Evolutionary conservation across 1,140 invertebrate species (phyloP).

Genomic region (Plutomurus gul): DNA sequence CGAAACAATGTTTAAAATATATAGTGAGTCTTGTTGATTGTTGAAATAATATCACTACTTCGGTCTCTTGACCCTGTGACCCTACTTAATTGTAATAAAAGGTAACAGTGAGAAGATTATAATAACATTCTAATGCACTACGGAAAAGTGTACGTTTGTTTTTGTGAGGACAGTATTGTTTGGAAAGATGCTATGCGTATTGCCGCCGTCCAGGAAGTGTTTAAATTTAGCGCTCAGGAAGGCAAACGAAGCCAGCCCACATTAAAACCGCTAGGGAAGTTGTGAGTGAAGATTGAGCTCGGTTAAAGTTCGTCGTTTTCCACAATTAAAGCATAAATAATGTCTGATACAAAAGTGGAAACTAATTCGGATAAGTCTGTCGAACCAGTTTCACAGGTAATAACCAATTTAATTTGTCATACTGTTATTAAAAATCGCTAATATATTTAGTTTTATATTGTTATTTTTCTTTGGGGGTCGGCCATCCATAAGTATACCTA

Average conservation of each 20-base stretch:
- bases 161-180: slow-evolving; percentile 15
- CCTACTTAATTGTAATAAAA: too few relatives aligned
- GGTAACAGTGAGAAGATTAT: too few relatives aligned
- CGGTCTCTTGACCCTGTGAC: too few relatives aligned
- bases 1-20: too few relatives aligned
- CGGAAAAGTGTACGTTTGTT: slow-evolving; percentile 8
- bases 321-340: slow-evolving; percentile 13
- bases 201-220: slow-evolving; percentile 14
- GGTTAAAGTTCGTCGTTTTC: slow-evolving; percentile 1
- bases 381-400: slow-evolving; percentile 12
- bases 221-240: neutral
- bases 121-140: too few relatives aligned
- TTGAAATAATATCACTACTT: too few relatives aligned
- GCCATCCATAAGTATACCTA: slow-evolving; percentile 1
- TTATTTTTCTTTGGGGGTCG: slow-evolving; percentile 40
- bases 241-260: slow-evolving; percentile 17
- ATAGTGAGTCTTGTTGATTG: too few relatives aligned
- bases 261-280: slow-evolving; percentile 12
- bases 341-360: slow-evolving; percentile 46
- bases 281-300: neutral
- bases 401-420: neutral
- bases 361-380: slow-evolving; percentile 37
- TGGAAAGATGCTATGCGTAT: slow-evolving; percentile 13
- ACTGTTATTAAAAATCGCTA: neutral
- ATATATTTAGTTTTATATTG: neutral